Conservation (phyloP, 2,888 invertebrate species). For the Sialis lutaria region DNA sequence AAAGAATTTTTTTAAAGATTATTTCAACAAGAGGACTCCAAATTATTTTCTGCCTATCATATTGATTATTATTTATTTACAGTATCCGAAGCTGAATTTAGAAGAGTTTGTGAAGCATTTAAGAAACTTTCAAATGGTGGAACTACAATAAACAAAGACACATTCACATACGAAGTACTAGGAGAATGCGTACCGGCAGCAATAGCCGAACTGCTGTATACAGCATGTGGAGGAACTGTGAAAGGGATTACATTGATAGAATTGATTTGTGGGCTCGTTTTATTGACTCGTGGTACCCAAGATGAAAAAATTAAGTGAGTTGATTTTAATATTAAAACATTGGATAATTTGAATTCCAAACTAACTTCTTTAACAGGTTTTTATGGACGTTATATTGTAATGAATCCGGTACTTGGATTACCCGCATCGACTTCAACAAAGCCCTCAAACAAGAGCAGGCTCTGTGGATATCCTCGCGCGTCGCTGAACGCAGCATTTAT, state of each 20-base stretch:
- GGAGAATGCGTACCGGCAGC: constrained; percentile 71
- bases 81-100: constrained; percentile 73
- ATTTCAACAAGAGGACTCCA: no score
- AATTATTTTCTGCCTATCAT: no score
- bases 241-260: constrained; percentile 72
- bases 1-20: no score
- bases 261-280: constrained; percentile 67
- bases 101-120: constrained; percentile 74
- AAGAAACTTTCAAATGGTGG: constrained; percentile 63
- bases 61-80: constrained; percentile 15
- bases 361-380: constrained; percentile 34
- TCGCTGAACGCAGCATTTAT: not conserved
- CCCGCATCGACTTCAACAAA: constrained; percentile 54
- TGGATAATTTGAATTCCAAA: not conserved
- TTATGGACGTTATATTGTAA: constrained; percentile 75
- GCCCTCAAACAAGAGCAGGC: constrained; percentile 35
- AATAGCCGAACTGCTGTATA: constrained; percentile 68
- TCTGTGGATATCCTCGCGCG: not conserved
- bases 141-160: constrained; percentile 48
- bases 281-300: constrained; percentile 66
- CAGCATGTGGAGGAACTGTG: constrained; percentile 67
- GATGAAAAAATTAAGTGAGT: constrained; percentile 68
- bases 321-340: not conserved
- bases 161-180: constrained; percentile 70
- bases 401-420: constrained; percentile 56